Conservation (phyloP, 2,113 vertebrate species). For the Kryptolebias marmoratus region DNA sequence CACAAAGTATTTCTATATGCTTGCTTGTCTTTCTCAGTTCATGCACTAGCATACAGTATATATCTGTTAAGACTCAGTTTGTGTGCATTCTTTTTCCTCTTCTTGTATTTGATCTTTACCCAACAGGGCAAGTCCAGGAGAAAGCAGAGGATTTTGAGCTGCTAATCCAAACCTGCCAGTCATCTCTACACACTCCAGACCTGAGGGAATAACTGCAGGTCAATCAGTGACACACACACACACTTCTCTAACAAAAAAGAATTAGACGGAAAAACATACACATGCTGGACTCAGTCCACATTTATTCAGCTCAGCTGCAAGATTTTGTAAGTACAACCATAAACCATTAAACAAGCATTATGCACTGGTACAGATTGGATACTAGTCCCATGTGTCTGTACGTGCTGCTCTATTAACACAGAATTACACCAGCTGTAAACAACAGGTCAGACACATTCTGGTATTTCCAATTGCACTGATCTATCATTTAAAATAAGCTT, state of each 20-base stretch:
- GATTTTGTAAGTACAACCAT: conserved; percentile 3
- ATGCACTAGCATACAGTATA: no score
- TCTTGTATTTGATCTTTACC: conserved; percentile 14
- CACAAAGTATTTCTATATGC: no score
- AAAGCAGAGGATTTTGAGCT: conserved; percentile 39
- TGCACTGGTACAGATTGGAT: background rate
- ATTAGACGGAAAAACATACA: conserved; percentile 1
- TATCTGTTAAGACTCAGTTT: background rate
- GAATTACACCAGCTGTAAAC: background rate
- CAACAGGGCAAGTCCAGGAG: conserved; percentile 37
- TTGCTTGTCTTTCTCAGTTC: no score
- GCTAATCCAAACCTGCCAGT: conserved; percentile 67
- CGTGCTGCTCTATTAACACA: background rate
- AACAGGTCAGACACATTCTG: background rate
- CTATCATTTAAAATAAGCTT: background rate
- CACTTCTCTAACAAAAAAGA: conserved; percentile 6
- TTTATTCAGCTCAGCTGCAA: conserved; percentile 4
- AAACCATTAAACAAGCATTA: background rate
- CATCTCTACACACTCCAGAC: conserved; percentile 49
- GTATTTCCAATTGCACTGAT: background rate
- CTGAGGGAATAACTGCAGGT: conserved; percentile 44
- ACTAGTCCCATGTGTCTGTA: background rate
- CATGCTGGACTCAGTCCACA: background rate
- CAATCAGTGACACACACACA: conserved; percentile 51
- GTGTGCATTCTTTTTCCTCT: background rate